Evolutionary conservation across 2,888 invertebrate species (phyloP).

Genomic region (Xylocampa areola): DNA sequence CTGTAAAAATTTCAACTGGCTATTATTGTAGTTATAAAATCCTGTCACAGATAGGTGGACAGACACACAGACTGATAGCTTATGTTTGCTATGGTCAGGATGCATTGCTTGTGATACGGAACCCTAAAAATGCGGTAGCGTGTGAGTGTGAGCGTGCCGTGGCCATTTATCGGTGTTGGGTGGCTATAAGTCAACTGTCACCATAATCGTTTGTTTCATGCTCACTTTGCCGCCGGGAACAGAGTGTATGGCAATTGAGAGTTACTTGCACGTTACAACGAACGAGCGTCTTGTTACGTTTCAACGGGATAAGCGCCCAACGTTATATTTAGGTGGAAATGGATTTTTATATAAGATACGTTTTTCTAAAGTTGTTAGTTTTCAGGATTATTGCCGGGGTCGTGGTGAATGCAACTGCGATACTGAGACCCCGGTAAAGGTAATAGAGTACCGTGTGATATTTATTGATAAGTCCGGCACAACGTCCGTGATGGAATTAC

Average conservation of each 20-base stretch:
- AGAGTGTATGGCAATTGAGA: constrained; percentile 60
- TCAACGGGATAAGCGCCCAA: constrained; percentile 49
- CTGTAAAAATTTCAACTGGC: too few relatives aligned
- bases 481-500: too few relatives aligned
- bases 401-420: too few relatives aligned
- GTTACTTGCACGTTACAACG: constrained; percentile 42
- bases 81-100: too few relatives aligned
- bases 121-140: constrained; percentile 38
- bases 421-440: too few relatives aligned
- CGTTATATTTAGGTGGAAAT: constrained; percentile 35
- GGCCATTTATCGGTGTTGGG: constrained; percentile 57
- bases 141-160: constrained; percentile 27
- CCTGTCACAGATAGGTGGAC: too few relatives aligned
- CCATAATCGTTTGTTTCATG: constrained; percentile 74
- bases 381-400: too few relatives aligned
- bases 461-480: too few relatives aligned
- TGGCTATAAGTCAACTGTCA: constrained; percentile 72
- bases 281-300: constrained; percentile 37
- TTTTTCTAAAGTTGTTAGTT: constrained; percentile 5
- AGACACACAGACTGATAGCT: too few relatives aligned
- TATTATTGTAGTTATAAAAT: too few relatives aligned
- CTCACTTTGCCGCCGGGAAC: constrained; percentile 63
- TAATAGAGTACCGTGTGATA: too few relatives aligned
- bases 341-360: constrained; percentile 21
- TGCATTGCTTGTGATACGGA: too few relatives aligned